These are phyloP conservation scores for Gorilla gorilla DNA, from an alignment of 2,113 vertebrate species.

Conservation along the genomic window DNA sequence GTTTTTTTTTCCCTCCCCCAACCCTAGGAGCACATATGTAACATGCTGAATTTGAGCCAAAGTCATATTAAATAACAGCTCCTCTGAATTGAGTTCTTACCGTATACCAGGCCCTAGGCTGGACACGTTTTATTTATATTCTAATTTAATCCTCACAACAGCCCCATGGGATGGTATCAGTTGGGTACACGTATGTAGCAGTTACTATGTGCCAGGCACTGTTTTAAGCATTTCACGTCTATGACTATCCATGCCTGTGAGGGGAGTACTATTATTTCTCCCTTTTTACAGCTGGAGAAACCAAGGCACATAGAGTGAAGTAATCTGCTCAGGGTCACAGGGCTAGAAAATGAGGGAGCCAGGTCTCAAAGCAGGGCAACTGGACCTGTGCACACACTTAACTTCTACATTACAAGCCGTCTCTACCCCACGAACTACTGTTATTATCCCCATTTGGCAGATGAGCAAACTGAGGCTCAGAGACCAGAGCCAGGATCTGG, in stretches of 20 bases:
- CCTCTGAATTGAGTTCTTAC: not conserved
- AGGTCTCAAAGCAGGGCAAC: not conserved
- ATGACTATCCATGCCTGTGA: not conserved
- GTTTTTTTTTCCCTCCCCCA: not conserved
- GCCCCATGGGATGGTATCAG: not conserved
- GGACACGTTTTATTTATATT: not conserved
- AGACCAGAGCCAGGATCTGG: not conserved
- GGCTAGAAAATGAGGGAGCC: not conserved
- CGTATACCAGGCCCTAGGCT: not conserved
- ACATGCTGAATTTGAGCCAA: not conserved
- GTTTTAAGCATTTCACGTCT: not conserved
- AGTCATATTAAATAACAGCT: not conserved
- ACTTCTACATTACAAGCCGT: not conserved
- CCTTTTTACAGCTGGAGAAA: not conserved
- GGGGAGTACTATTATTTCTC: not conserved
- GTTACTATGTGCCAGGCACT: not conserved
- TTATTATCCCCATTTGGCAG: not conserved
- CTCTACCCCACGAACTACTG: not conserved
- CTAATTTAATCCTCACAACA: not conserved
- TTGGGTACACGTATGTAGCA: accelerated
- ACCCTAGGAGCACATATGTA: not conserved
- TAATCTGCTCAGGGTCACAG: not conserved
- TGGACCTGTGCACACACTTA: not conserved
- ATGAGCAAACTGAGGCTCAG: not conserved
- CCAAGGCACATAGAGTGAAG: not conserved